A percentile compares a stretch with the other conserved stretches of the same genome.
Conservation (phyloP, 2,113 vertebrate genomes). For the crab-eating macaque (Macaca fascicularis) region DNA sequence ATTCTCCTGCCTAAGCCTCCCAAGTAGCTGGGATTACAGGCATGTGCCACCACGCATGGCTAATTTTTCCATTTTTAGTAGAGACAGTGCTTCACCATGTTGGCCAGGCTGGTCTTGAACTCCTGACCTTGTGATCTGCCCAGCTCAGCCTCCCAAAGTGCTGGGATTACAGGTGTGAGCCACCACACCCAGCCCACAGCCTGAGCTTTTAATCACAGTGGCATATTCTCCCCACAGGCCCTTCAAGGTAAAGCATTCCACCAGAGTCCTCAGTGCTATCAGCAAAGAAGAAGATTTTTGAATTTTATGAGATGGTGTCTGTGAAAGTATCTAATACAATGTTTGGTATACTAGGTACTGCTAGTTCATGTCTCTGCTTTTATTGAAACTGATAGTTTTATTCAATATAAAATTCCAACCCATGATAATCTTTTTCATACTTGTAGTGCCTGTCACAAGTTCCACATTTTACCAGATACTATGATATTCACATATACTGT, state of each 20-base stretch:
- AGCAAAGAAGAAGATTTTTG: background rate
- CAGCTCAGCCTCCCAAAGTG: no score
- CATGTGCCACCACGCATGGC: accelerated
- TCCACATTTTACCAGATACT: background rate
- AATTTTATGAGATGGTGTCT: background rate
- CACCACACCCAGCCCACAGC: no score
- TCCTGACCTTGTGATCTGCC: no score
- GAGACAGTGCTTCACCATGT: no score
- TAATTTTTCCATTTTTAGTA: no score
- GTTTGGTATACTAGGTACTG: background rate
- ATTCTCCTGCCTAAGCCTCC: no score
- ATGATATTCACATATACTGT: background rate
- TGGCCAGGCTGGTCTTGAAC: no score
- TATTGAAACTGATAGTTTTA: background rate
- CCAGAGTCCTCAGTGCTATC: background rate
- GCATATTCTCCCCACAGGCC: background rate
- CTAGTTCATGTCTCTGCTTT: background rate
- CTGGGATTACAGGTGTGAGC: no score
- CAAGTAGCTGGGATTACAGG: no score
- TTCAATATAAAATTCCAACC: background rate
- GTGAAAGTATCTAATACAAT: background rate
- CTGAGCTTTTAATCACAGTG: background rate
- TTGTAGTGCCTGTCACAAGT: background rate
- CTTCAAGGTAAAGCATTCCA: background rate
- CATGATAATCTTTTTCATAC: background rate